These are phyloP conservation scores for Tyrannus savana DNA, from an alignment of 2,113 vertebrate species.

Conservation along the genomic window DNA sequence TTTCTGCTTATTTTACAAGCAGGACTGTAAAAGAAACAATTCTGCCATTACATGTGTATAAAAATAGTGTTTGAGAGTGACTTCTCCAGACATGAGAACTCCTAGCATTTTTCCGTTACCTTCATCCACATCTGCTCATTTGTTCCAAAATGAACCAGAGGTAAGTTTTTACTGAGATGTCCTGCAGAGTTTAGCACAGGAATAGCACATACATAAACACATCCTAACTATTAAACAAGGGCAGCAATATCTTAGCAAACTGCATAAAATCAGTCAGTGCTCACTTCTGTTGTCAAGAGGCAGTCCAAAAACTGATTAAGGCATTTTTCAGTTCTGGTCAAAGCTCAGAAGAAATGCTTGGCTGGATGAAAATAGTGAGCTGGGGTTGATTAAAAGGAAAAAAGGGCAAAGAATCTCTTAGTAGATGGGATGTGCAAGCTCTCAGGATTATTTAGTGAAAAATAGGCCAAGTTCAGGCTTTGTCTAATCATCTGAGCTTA, in stretches of 20 bases:
- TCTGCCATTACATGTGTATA: not conserved
- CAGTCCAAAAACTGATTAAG: conserved; percentile 31
- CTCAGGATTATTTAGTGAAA: conserved; percentile 14
- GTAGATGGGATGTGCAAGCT: not conserved
- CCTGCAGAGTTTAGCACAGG: not conserved
- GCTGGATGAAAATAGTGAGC: not conserved
- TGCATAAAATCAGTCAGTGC: not conserved
- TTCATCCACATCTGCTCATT: conserved; percentile 21
- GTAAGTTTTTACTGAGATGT: conserved; percentile 44
- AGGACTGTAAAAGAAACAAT: conserved; percentile 23
- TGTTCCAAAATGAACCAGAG: conserved; percentile 30
- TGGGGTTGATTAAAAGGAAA: not conserved
- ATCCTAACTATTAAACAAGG: not conserved
- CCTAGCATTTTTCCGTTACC: not conserved
- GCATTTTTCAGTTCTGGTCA: conserved; percentile 1
- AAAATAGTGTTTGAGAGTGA: conserved; percentile 23
- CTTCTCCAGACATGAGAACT: conserved; percentile 32
- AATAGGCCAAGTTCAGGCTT: not conserved
- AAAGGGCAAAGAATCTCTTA: not conserved
- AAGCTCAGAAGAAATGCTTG: not conserved
- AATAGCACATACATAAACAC: not conserved
- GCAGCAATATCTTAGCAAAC: not conserved
- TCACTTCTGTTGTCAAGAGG: conserved; percentile 8
- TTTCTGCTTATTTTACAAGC: conserved; percentile 42
- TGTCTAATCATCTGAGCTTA: not conserved